These are phyloP conservation scores for Acropora tenuis DNA, from an alignment of 64 coral and sea anemone genomes.

Conservation along the genomic window DNA sequence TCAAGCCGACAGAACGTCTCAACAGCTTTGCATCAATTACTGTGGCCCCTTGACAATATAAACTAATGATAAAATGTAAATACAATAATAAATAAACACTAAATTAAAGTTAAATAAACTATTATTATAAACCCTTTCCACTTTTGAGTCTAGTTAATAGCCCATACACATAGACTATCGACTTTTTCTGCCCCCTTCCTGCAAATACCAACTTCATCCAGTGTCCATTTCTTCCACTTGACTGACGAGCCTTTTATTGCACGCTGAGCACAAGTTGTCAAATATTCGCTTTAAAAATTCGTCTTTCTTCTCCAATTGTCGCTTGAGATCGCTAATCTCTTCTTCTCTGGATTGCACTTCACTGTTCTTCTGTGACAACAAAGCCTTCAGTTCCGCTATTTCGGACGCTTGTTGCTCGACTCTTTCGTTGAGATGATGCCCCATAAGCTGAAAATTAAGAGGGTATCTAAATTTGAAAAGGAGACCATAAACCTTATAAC, in stretches of 20 bases:
- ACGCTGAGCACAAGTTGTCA: constrained; percentile 52
- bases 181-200: background rate
- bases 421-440: constrained; percentile 66
- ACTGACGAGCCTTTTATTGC: constrained; percentile 31
- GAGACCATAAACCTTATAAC: no score
- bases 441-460: constrained; percentile 11
- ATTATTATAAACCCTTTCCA: no score
- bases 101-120: no score
- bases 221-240: constrained; percentile 49
- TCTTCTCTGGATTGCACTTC: constrained; percentile 53
- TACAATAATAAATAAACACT: no score
- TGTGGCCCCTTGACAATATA: no score
- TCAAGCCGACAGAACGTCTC: no score
- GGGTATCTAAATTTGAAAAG: no score
- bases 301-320: constrained; percentile 68
- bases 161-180: background rate
- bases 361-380: constrained; percentile 67
- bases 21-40: no score
- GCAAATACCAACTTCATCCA: background rate
- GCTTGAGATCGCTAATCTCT: constrained; percentile 64
- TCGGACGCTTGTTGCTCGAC: constrained; percentile 73
- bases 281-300: constrained; percentile 56
- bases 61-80: no score
- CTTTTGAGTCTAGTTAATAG: no score
- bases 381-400: constrained; percentile 68